These are phyloP conservation scores for Meda fulgida DNA, from an alignment of 2,797 vertebrate species.

Conservation along the genomic window DNA sequence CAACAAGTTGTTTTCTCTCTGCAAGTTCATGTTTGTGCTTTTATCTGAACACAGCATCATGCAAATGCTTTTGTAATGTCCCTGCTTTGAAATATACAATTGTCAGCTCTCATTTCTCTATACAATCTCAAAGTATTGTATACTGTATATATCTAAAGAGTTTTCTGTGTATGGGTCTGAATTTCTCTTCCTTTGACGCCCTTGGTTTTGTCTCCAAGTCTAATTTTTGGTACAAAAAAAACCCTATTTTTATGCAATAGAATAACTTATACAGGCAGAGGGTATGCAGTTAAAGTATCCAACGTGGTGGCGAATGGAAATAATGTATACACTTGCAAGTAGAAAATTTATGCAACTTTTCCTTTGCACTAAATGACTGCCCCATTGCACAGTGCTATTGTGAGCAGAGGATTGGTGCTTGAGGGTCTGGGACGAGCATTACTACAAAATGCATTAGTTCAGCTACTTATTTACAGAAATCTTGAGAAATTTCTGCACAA, in stretches of 20 bases:
- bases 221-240: slow-evolving; percentile 49
- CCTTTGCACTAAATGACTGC: slow-evolving; percentile 70
- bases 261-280: slow-evolving; percentile 48
- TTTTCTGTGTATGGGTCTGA: slow-evolving; percentile 42
- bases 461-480: neutral
- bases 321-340: slow-evolving; percentile 58
- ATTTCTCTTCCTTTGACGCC: slow-evolving; percentile 42
- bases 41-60: slow-evolving; percentile 33
- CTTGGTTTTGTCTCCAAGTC: slow-evolving; percentile 51
- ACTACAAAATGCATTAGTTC: neutral
- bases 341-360: slow-evolving; percentile 74
- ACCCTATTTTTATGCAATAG: slow-evolving; percentile 55
- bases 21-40: slow-evolving; percentile 15
- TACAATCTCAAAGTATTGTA: slow-evolving; percentile 25
- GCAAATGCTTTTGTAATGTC: slow-evolving; percentile 36
- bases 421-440: slow-evolving; percentile 52
- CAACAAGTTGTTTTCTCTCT: slow-evolving; percentile 12
- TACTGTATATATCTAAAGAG: slow-evolving; percentile 39
- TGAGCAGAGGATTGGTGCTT: slow-evolving; percentile 63
- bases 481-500: neutral
- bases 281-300: slow-evolving; percentile 56
- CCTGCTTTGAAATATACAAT: slow-evolving; percentile 44
- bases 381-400: slow-evolving; percentile 64
- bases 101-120: slow-evolving; percentile 38
- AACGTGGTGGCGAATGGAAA: slow-evolving; percentile 44